Base-by-base conservation (phyloP, 2,888 invertebrate genomes). In the Arctia plantaginis region DNA sequence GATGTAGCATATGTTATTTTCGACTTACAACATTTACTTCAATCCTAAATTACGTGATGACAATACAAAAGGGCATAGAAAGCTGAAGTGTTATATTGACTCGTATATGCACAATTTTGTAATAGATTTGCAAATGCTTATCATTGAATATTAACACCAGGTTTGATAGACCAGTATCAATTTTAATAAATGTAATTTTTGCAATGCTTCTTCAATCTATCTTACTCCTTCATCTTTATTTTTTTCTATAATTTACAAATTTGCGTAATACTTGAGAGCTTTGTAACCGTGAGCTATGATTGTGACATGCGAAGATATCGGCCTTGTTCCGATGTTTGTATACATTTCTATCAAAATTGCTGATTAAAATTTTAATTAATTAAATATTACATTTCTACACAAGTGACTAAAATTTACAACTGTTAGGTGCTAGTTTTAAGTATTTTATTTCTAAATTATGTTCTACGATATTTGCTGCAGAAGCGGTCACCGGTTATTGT, bases 1-100 rank as follows among this genome's bases (percentile, higher is more conserved):
- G 87, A 90, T 92, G 88, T 86, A 90, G 93, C 94, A 94, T 94
- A 92, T 91, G 93, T 95, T 95, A 94, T 94, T 94, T 94, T 94
- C 91, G 88, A 90, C 93, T 93, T 94, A 92, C 95, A 94, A 94
- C 94, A 94, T 93, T 93, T 93, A 91, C 91, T 92, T 92, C 90
- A 91, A 94, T 92, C 90, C 92, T 89, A 91, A 94, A 92, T 91
- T 93, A 94, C 94, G 94, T 94, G 94, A 90, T 91, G 87, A 88
- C 89, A 93, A 94, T 94, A 92, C 91, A 89, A 89, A 93, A 92
- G 89, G 89, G 89, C 88, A 83, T 88, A 87, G 88, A 89, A 89
- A 89, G 85, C 86, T 78, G 78, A 77, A 82, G 85, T 85, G 79
- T 79, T 83, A 80, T 80, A 82, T 78, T 81, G 79, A 67, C 75